These are phyloP conservation scores for Listrodromus nycthemerus DNA, from an alignment of 2,888 invertebrate species.

Conservation along the genomic window DNA sequence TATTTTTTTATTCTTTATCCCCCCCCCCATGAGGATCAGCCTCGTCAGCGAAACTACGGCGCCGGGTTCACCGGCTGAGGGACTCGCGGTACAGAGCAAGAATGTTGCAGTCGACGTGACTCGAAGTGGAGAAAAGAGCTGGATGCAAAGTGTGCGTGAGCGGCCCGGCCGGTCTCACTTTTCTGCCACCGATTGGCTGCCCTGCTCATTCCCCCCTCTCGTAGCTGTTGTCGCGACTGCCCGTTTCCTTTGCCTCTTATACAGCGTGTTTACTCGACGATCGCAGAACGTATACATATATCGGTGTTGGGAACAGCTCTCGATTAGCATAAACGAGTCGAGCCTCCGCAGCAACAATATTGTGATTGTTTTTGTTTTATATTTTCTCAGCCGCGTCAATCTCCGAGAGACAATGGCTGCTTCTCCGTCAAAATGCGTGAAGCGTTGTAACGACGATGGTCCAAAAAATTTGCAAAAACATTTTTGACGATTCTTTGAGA, in stretches of 20 bases:
- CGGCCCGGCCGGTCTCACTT: conserved; percentile 36
- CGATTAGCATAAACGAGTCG: conserved; percentile 43
- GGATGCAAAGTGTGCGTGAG: conserved; percentile 49
- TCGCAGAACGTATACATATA: conserved; percentile 5
- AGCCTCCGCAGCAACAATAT: conserved; percentile 35
- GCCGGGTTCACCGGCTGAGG: conserved; percentile 40
- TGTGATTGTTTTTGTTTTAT: background rate
- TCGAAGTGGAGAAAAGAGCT: conserved; percentile 18
- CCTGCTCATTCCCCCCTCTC: background rate
- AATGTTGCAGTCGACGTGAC: conserved; percentile 51
- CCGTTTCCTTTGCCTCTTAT: conserved; percentile 2
- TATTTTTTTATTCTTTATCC: background rate
- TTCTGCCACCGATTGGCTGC: conserved; percentile 5
- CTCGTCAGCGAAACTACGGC: conserved; percentile 44
- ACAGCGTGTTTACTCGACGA: conserved; percentile 49
- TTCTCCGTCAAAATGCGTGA: background rate
- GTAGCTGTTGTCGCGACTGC: conserved; percentile 17
- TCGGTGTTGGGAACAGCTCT: conserved; percentile 1
- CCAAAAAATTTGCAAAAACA: background rate
- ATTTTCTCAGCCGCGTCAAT: background rate
- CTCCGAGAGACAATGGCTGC: background rate
- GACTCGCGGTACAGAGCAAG: conserved; percentile 41
- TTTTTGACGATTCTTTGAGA: background rate
- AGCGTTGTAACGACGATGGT: background rate
- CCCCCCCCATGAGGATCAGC: background rate